A percentile compares a stretch with the other conserved stretches of the same genome.
These are phyloP conservation scores for Taeniopygia guttata DNA, from an alignment of 2,797 vertebrate genomes.

Conservation along the genomic window DNA sequence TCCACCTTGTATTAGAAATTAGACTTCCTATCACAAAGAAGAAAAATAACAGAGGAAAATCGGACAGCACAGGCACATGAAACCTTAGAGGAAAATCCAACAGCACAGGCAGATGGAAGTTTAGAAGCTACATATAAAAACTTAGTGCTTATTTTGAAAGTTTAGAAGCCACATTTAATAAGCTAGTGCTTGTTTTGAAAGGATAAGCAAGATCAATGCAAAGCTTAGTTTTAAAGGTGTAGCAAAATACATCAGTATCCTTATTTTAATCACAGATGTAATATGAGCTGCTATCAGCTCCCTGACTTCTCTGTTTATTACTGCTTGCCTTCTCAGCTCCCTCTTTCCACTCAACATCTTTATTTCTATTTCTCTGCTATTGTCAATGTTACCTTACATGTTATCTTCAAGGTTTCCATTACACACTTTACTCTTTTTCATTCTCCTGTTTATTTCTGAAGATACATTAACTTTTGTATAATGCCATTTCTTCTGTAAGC, in stretches of 20 bases:
- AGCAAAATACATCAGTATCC: not conserved
- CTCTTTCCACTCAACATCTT: not conserved
- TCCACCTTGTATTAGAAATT: constrained; percentile 24
- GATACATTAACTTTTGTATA: not conserved
- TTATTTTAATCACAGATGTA: not conserved
- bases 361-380: not conserved
- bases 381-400: not conserved
- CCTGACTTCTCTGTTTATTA: not conserved
- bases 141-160: not conserved
- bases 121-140: not conserved
- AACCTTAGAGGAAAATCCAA: not conserved
- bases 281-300: not conserved
- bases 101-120: not conserved
- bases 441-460: not conserved
- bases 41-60: not conserved
- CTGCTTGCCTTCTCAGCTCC: not conserved
- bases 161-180: not conserved
- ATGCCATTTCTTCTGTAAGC: not conserved
- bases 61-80: not conserved
- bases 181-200: not conserved
- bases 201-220: not conserved
- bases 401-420: not conserved
- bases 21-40: not conserved
- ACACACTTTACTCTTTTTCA: not conserved
- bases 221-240: not conserved